Evolutionary conservation across 2,113 vertebrate species (phyloP), one percentile per base, ranked within the genome.

Genomic region (Clarias macrocephalus): DNA sequence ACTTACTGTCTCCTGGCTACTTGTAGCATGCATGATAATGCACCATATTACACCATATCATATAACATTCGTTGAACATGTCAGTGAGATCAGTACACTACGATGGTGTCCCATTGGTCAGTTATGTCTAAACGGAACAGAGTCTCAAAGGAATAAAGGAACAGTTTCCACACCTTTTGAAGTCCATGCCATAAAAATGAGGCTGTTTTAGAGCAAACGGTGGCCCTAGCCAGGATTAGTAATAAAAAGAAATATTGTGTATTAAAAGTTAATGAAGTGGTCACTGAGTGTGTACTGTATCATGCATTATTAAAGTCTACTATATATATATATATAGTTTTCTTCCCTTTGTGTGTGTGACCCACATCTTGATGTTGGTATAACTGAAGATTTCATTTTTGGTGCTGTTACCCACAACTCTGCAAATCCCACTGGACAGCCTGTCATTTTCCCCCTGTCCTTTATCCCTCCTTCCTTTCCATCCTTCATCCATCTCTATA

Each of bases 401-500:
- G 23, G 3, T 77, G 86, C 84, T 37, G 68, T 88, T 79, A 87
- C 48, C 63, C 57, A 19, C n/a, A 85, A 72, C 28, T 88, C 37
- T 16, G 68, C 83, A 85, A 89, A 90, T 80, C 72, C 73, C 82
- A 30, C 3, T 33, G 60, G 81, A 57, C 72, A 79, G 11, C 18
- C 16, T 66, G 65, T 33, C 62, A 16, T 79, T 42, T 79, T 48
- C 62, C 57, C 62, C 48, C 56, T 60, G 72, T 77, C 28, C 81
- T 84, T 52, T 75, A 68, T 30, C 75, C 18, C 48, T 56, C 25
- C 25, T 70, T 25, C 72, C 28, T 30, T n/a, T 82, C 15, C 83
- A 75, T 60, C 87, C 72, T 80, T 54, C 56, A 60, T 77, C 76
- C 80, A 80, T 85, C 81, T 89, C 3, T 56, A n/a, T 87, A n/a